Conservation (phyloP, 2,797 vertebrate genomes). For the Chelidonichthys spinosus region DNA sequence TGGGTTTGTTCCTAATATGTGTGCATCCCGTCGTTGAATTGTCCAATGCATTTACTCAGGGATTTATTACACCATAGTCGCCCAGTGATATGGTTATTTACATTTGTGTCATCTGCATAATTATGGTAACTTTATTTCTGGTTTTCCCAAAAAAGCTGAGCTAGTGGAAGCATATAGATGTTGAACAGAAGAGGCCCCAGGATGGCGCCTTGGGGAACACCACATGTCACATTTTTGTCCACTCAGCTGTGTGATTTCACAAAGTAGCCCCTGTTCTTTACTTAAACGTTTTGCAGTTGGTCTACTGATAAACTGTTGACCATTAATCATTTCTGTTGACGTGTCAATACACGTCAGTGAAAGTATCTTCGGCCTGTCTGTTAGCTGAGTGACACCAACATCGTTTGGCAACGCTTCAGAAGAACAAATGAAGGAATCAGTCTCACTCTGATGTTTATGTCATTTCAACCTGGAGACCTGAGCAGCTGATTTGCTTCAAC, state of each 20-base stretch:
- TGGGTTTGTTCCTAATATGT: not conserved
- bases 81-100: too few relatives aligned
- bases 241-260: not conserved
- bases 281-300: not conserved
- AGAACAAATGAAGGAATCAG: constrained; percentile 5
- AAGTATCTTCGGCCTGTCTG: not conserved
- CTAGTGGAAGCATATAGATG: not conserved
- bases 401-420: constrained; percentile 13
- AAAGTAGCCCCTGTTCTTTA: not conserved
- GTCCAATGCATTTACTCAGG: too few relatives aligned
- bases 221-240: not conserved
- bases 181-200: not conserved
- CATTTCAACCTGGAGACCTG: constrained; percentile 28
- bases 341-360: not conserved
- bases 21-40: too few relatives aligned
- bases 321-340: not conserved
- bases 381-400: not conserved
- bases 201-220: not conserved
- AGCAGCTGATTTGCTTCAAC: constrained; percentile 23
- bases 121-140: too few relatives aligned
- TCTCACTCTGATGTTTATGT: constrained; percentile 9
- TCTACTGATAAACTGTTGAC: not conserved
- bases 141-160: too few relatives aligned
- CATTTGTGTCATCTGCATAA: too few relatives aligned
- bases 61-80: too few relatives aligned